Evolutionary conservation across 2,888 invertebrate species (phyloP), one percentile per base, ranked within the genome.

Genomic region (Troides aeacus): DNA sequence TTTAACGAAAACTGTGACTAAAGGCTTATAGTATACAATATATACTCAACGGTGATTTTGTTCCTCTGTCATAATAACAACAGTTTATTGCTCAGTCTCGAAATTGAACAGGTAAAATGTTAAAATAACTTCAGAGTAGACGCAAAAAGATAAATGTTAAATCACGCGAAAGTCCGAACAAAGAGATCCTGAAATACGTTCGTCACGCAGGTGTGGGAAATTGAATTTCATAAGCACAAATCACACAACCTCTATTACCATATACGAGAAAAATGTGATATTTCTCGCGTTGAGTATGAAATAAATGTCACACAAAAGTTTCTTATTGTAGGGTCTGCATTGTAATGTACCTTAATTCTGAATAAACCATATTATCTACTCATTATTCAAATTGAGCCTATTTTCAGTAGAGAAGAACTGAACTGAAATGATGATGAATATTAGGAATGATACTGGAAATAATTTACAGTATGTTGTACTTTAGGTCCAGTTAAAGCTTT

Each of bases 191-290:
- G 57, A 58, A 68, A 68, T 68, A 62, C 88, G 88, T 90, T 89
- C 88, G 88, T 90, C 90, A 89, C 85, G 85, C 82, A 83, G 79
- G 81, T 84, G 87, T 87, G 86, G 88, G 87, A 88, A 90, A 90
- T 90, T 89, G 89, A 89, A 62, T 62, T 62, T 62, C 62, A 62
- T 62, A 85, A 88, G 88, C 86, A 84, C 89, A 89, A 90, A 89
- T 90, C 89, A 88, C 83, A 87, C 84, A 83, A 75, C 72, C 75
- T 79, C 79, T 83, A 86, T 88, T 86, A 84, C 84, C 85, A 86
- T 87, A 84, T 68, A 74, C 72, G 68, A 64, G 66, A 58, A 78
- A 78, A 76, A 79, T 83, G 82, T 83, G 81, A 79, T 78, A 80
- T 79, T 78, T 78, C 78, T 75, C 71, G 53, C 53, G 8, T 21